phyloP scores from a whole-genome alignment of 1,140 invertebrate species.

The Pseudomyrmex gracilis region DNA sequence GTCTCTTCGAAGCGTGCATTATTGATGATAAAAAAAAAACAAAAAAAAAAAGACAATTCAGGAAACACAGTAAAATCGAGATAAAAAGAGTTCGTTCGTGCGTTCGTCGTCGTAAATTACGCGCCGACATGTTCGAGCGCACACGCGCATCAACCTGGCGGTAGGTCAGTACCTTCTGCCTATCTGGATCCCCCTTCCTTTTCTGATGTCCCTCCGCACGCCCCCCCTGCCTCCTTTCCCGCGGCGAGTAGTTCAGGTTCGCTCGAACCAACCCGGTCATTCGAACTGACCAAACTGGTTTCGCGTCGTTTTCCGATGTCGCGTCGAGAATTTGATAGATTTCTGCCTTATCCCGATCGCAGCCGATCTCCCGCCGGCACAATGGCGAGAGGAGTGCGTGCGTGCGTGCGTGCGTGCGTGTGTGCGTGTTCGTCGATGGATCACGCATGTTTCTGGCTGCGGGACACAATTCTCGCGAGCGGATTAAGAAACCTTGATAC shows the following conservation, averaged over 20 bases:
- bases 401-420: no score
- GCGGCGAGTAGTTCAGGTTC: constrained; percentile 62
- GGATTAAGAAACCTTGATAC: constrained; percentile 14
- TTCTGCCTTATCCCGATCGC: constrained; percentile 78
- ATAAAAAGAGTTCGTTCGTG: constrained; percentile 16
- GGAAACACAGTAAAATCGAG: constrained; percentile 9
- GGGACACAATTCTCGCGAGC: neutral
- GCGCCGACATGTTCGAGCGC: constrained; percentile 39
- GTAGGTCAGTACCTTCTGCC: constrained; percentile 75
- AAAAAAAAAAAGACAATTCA: neutral
- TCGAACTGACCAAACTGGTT: constrained; percentile 85
- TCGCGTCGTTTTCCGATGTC: constrained; percentile 82
- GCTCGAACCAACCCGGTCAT: constrained; percentile 80
- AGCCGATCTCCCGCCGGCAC: constrained; percentile 61
- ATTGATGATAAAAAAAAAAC: neutral
- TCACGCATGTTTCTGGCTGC: constrained; percentile 23
- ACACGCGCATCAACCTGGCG: constrained; percentile 66
- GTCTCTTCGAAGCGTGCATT: no score
- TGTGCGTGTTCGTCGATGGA: neutral
- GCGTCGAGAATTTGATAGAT: constrained; percentile 84
- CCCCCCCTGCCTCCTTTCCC: constrained; percentile 15
- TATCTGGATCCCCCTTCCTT: constrained; percentile 58
- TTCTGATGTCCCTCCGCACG: constrained; percentile 6
- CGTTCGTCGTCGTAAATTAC: constrained; percentile 42
- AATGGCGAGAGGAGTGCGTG: constrained; percentile 18